Evolutionary conservation across 1,140 invertebrate species (phyloP).

Genomic region (Prorops nasuta): DNA sequence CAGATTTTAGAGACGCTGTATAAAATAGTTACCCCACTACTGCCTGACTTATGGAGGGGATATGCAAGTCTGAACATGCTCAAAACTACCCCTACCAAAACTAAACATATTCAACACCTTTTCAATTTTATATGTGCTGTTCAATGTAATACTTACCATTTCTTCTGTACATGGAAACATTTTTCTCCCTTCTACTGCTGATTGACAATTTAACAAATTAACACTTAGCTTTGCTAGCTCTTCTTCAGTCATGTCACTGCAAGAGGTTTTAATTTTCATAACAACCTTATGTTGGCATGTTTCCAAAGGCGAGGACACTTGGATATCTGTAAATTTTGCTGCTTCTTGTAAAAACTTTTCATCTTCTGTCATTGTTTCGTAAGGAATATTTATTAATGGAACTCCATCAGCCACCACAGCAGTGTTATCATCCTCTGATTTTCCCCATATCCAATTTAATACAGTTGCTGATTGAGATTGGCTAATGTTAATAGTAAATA

Average conservation of each 20-base stretch:
- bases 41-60: conserved; percentile 16
- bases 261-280: conserved; percentile 61
- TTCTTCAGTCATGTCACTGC: conserved; percentile 64
- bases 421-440: conserved; percentile 21
- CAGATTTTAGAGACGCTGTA: no score
- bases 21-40: no score
- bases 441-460: conserved; percentile 47
- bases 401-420: conserved; percentile 36
- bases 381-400: conserved; percentile 54
- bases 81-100: conserved; percentile 17
- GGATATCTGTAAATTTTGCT: conserved; percentile 58
- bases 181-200: conserved; percentile 62
- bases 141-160: conserved; percentile 57
- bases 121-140: no score
- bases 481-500: not conserved
- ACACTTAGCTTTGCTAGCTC: conserved; percentile 68
- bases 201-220: conserved; percentile 70
- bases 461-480: conserved; percentile 24
- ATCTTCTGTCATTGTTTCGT: conserved; percentile 63
- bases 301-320: conserved; percentile 62
- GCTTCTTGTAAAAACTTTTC: conserved; percentile 67
- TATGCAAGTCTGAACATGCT: conserved; percentile 39
- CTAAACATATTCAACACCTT: not conserved
- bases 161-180: conserved; percentile 62
- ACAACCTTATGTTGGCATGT: conserved; percentile 68